Percentiles rank a stretch among this genome's conserved stretches.
phyloP scores from a whole-genome alignment of 2,888 invertebrate genomes.

The Drosophila cognata region DNA sequence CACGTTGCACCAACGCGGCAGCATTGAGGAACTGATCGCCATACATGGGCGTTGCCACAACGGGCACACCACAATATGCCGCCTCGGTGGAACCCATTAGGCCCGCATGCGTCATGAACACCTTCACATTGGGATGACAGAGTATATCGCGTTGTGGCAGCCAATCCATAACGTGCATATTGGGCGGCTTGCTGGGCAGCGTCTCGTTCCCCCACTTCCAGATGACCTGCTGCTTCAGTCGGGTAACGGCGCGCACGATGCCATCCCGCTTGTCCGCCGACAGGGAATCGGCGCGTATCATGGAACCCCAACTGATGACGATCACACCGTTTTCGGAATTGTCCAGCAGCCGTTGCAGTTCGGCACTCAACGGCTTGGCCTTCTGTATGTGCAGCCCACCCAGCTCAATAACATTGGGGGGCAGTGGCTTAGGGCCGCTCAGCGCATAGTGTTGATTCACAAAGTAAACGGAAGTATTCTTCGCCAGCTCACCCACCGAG shows the following conservation, averaged over 20 bases:
- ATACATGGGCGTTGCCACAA: constrained; percentile 88
- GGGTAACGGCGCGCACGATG: constrained; percentile 87
- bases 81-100: constrained; percentile 90
- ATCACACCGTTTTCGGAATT: constrained; percentile 88
- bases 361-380: constrained; percentile 83
- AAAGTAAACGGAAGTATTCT: constrained; percentile 84
- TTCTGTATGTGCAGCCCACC: constrained; percentile 86
- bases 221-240: constrained; percentile 87
- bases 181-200: constrained; percentile 87
- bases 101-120: constrained; percentile 91
- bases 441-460: constrained; percentile 87
- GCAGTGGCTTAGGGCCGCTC: constrained; percentile 85
- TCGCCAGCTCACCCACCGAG: constrained; percentile 85
- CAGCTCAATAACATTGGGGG: constrained; percentile 86
- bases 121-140: constrained; percentile 89
- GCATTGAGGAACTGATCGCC: constrained; percentile 89
- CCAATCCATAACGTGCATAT: constrained; percentile 89
- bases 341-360: constrained; percentile 87
- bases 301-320: constrained; percentile 90
- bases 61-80: constrained; percentile 88
- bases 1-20: constrained; percentile 86
- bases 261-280: constrained; percentile 86
- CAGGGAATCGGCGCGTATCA: constrained; percentile 88
- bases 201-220: constrained; percentile 90
- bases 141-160: constrained; percentile 90